Evolutionary conservation across 2,888 invertebrate genomes (phyloP), one percentile per base, ranked within the genome.

Genomic region (Heliconius ethilla): DNA sequence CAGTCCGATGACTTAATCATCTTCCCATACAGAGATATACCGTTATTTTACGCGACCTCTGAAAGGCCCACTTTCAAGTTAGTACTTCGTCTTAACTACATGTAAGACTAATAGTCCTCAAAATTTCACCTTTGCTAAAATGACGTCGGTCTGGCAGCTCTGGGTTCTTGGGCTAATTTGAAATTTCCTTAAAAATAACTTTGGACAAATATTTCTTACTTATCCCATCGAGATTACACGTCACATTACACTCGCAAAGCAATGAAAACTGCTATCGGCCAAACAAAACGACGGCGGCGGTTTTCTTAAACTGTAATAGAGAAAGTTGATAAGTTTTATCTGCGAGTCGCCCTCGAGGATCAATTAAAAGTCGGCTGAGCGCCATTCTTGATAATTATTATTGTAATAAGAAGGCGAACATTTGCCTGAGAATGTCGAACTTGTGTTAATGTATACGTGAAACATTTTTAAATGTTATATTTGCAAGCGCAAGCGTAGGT

Each of bases 291-390:
- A 85, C 87, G 84, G 84, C 82, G 85, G 88, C 87, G 89, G 90
- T 91, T 93, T 93, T 93, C 93, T 93, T 93, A 93, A 93, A 92
- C 91, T 92, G 92, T 92, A 92, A 93, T 93, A 93, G 93, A 92
- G 92, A 94, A 94, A 94, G 92, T 94, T 93, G 88, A 92, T 89
- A 87, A 92, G 91, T 93, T 94, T 94, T 94, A 93, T 94, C 93
- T 90, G 83, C 85, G 82, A 89, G 86, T 90, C 92, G 92, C 94
- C 94, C 95, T 94, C 91, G 87, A 94, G 95, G 94, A 94, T 94
- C 95, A 94, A 94, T 95, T 95, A 94, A 95, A 95, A 94, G 92
- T 94, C 91, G 89, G 88, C 88, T 87, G 88, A 89, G 86, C 87
- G 88, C 85, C 85, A 88, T 88, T 86, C 84, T 89, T 86, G 89